These are phyloP conservation scores for Drosophila trichaetosa DNA, from an alignment of 2,888 invertebrate genomes.

Conservation along the genomic window DNA sequence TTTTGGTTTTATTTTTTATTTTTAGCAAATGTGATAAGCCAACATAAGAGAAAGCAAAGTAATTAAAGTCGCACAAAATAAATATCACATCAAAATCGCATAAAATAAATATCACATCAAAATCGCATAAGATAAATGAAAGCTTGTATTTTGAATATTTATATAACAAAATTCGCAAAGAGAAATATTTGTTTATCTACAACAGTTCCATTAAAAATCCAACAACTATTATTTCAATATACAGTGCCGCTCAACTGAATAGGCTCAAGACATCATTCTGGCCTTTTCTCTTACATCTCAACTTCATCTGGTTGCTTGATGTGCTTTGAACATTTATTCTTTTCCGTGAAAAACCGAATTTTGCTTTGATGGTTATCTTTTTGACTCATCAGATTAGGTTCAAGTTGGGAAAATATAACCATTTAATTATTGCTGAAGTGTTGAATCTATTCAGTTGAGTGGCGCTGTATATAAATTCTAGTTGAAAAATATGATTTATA, in stretches of 20 bases:
- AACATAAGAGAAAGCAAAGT: background rate
- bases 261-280: background rate
- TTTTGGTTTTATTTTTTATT: background rate
- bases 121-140: background rate
- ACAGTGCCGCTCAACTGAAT: background rate
- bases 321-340: background rate
- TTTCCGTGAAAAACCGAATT: accelerated
- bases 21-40: background rate
- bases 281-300: background rate
- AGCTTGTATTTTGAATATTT: background rate
- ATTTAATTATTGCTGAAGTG: background rate
- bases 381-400: background rate
- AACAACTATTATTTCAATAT: background rate
- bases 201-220: background rate
- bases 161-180: background rate
- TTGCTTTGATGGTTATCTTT: background rate
- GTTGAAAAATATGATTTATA: background rate
- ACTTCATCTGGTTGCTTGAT: background rate
- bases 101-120: background rate
- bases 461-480: background rate
- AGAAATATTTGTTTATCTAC: background rate
- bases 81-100: background rate
- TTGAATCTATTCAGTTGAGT: background rate
- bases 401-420: background rate
- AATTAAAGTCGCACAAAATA: background rate